A percentile compares a stretch with the other conserved stretches of the same genome.
Evolutionary conservation across 1,140 invertebrate genomes (phyloP).

Genomic region (Ladona fulva): DNA sequence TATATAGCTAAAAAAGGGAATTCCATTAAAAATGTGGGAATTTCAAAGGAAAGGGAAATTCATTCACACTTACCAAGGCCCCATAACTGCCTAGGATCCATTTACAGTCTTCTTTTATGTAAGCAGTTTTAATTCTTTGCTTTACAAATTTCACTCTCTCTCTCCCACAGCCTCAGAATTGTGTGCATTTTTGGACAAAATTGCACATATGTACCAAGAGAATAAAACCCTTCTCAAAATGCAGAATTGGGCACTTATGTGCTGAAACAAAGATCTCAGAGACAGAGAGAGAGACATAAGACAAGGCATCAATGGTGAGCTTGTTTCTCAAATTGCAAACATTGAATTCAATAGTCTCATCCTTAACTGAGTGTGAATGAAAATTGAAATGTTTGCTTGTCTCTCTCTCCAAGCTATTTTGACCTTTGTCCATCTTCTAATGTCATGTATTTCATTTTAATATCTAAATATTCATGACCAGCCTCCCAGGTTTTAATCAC

Average conservation of each 20-base stretch:
- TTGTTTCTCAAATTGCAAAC: not conserved
- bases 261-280: too few species aligned
- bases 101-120: not conserved
- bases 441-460: not conserved
- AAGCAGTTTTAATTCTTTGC: not conserved
- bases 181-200: not conserved
- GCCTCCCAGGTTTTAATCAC: not conserved
- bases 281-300: not conserved
- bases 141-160: not conserved
- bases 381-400: too few species aligned
- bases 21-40: not conserved
- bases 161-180: not conserved
- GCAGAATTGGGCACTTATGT: not conserved
- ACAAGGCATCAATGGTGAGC: not conserved
- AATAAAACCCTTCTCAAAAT: constrained; percentile 1
- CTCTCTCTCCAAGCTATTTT: too few species aligned
- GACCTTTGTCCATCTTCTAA: not conserved
- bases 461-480: not conserved
- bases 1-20: not conserved
- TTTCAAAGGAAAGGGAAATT: not conserved
- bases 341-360: not conserved
- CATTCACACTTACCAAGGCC: not conserved
- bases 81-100: not conserved
- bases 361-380: too few species aligned
- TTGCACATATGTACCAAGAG: not conserved